Percentiles rank a stretch among this genome's conserved stretches.
phyloP scores from a whole-genome alignment of 2,113 vertebrate species.

The Chaetura pelagica region DNA sequence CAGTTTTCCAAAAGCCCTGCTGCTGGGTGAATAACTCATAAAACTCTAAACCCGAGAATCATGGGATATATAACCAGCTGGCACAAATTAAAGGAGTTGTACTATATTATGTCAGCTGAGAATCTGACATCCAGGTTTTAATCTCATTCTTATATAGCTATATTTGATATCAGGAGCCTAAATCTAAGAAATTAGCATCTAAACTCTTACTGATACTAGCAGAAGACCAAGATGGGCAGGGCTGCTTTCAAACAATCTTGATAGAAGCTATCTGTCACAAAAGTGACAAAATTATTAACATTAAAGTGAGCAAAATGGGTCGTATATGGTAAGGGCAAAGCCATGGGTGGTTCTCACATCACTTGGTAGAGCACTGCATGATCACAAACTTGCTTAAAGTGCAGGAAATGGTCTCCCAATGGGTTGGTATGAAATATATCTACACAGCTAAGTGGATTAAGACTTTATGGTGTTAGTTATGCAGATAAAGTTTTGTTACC shows the following conservation, averaged over 20 bases:
- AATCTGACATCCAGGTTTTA: not conserved
- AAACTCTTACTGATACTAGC: not conserved
- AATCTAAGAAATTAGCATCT: not conserved
- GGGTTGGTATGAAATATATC: not conserved
- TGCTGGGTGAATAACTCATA: not conserved
- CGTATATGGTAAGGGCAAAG: not conserved
- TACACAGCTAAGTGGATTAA: not conserved
- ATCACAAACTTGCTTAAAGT: not conserved
- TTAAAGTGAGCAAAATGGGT: not conserved
- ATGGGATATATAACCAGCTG: not conserved
- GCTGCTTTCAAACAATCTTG: not conserved
- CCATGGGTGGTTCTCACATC: not conserved
- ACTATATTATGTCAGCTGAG: not conserved
- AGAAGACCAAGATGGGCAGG: not conserved
- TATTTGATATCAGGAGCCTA: not conserved
- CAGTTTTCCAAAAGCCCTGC: not conserved
- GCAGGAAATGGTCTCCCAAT: not conserved
- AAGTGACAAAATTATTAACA: not conserved
- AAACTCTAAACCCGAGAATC: not conserved
- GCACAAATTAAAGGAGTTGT: conserved; percentile 2
- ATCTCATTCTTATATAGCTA: not conserved
- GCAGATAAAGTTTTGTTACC: conserved; percentile 6
- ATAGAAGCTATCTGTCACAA: not conserved
- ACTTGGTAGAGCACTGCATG: not conserved
- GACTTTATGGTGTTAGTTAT: not conserved